Conservation (phyloP, 2,797 vertebrate species). For the Rhinella marina region DNA sequence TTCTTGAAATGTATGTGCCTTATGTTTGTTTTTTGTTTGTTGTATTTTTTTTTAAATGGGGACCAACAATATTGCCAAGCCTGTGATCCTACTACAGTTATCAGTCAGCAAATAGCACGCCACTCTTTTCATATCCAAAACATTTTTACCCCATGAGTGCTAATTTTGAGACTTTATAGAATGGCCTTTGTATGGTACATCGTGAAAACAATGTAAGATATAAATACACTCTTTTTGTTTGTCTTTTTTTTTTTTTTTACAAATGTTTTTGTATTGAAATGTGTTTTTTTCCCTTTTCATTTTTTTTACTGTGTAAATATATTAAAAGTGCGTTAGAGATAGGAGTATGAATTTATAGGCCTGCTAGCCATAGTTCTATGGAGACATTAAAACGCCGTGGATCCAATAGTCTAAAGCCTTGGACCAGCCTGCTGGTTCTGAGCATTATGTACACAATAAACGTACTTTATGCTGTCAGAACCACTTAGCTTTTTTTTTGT, state of each 20-base stretch:
- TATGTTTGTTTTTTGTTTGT: slow-evolving; percentile 84
- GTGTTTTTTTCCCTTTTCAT: slow-evolving; percentile 67
- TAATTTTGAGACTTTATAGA: slow-evolving; percentile 67
- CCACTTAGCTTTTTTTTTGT: slow-evolving; percentile 91
- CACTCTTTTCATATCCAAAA: slow-evolving; percentile 76
- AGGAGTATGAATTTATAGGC: slow-evolving; percentile 78
- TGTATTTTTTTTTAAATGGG: slow-evolving; percentile 73
- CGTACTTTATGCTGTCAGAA: slow-evolving; percentile 84
- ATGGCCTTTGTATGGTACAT: slow-evolving; percentile 74
- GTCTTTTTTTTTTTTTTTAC: slow-evolving; percentile 68
- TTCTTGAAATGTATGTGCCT: slow-evolving; percentile 91
- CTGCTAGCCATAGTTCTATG: slow-evolving; percentile 79
- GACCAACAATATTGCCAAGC: slow-evolving; percentile 86
- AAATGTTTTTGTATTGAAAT: slow-evolving; percentile 69
- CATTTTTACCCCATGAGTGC: slow-evolving; percentile 74
- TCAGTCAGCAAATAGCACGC: slow-evolving; percentile 62
- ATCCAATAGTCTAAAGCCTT: slow-evolving; percentile 75
- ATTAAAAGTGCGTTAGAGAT: slow-evolving; percentile 86
- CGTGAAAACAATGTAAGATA: slow-evolving; percentile 81
- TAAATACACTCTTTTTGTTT: slow-evolving; percentile 74
- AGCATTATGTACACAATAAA: slow-evolving; percentile 76
- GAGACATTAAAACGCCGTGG: slow-evolving; percentile 77
- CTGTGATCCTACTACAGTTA: slow-evolving; percentile 62
- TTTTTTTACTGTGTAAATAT: slow-evolving; percentile 87
- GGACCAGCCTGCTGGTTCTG: slow-evolving; percentile 78